phyloP scores from a whole-genome alignment of 2,797 vertebrate genomes.

The Eidolon dupreanum region DNA sequence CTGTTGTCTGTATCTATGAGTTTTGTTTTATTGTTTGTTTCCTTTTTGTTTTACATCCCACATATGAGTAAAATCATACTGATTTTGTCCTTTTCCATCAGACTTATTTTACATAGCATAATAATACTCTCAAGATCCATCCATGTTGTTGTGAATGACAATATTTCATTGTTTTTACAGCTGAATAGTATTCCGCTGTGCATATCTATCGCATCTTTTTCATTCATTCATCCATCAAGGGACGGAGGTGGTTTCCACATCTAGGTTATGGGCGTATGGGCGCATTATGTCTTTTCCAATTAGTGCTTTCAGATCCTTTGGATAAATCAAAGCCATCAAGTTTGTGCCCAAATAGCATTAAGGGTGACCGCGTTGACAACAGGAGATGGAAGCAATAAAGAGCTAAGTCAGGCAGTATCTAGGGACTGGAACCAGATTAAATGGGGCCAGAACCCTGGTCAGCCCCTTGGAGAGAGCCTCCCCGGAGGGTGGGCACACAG shows the following conservation, averaged over 20 bases:
- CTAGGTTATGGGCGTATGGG: neutral
- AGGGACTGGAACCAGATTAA: neutral
- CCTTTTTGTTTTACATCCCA: neutral
- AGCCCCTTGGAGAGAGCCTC: too few relatives aligned
- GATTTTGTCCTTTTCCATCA: neutral
- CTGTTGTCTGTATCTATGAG: neutral
- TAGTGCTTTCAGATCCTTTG: neutral
- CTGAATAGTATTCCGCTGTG: fast-evolving
- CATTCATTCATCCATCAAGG: too few relatives aligned
- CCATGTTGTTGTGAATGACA: neutral
- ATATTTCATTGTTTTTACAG: too few relatives aligned
- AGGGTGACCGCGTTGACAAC: neutral
- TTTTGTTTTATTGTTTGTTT: neutral
- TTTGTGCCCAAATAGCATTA: neutral
- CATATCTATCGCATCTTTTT: neutral
- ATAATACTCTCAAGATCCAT: neutral
- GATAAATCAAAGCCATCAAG: neutral
- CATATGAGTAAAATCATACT: neutral
- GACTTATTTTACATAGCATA: neutral
- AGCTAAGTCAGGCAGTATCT: neutral
- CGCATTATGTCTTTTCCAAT: neutral
- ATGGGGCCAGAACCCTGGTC: neutral
- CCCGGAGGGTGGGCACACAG: fast-evolving
- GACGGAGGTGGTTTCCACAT: neutral
- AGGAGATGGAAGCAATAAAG: neutral